These are phyloP conservation scores for Merodon equestris DNA, from an alignment of 2,888 invertebrate species.

Conservation along the genomic window DNA sequence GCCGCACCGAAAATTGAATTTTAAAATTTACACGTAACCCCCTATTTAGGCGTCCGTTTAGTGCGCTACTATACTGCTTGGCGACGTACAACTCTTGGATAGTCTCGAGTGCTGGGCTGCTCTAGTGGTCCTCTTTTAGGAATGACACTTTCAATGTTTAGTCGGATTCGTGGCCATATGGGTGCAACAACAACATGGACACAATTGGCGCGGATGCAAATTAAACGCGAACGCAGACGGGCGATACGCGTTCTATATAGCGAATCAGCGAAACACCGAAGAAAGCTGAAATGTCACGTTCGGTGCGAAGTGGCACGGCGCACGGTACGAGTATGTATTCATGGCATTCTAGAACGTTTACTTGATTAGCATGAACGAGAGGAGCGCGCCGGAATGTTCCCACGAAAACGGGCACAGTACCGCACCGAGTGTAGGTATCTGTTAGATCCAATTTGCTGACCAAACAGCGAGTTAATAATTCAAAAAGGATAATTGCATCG, in stretches of 20 bases:
- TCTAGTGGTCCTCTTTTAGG: constrained; percentile 9
- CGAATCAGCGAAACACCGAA: neutral
- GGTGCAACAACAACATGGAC: neutral
- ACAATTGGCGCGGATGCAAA: constrained; percentile 53
- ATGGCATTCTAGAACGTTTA: constrained; percentile 47
- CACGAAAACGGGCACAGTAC: constrained; percentile 40
- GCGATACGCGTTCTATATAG: no score
- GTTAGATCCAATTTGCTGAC: constrained; percentile 63
- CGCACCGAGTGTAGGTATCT: constrained; percentile 30
- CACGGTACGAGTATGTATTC: neutral
- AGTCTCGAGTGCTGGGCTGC: no score
- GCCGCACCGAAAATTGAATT: constrained; percentile 61
- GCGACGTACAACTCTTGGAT: neutral
- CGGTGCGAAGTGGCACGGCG: constrained; percentile 43
- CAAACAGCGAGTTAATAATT: constrained; percentile 67
- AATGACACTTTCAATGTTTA: constrained; percentile 52
- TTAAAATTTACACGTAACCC: constrained; percentile 61
- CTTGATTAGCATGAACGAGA: constrained; percentile 55
- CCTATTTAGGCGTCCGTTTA: constrained; percentile 23
- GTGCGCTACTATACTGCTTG: neutral
- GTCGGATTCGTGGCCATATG: neutral
- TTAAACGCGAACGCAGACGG: constrained; percentile 36
- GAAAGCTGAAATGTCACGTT: constrained; percentile 54
- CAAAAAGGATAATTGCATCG: constrained; percentile 65
- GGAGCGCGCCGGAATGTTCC: constrained; percentile 47